phyloP scores from a whole-genome alignment of 2,797 vertebrate genomes.

The Trematomus bernacchii region DNA sequence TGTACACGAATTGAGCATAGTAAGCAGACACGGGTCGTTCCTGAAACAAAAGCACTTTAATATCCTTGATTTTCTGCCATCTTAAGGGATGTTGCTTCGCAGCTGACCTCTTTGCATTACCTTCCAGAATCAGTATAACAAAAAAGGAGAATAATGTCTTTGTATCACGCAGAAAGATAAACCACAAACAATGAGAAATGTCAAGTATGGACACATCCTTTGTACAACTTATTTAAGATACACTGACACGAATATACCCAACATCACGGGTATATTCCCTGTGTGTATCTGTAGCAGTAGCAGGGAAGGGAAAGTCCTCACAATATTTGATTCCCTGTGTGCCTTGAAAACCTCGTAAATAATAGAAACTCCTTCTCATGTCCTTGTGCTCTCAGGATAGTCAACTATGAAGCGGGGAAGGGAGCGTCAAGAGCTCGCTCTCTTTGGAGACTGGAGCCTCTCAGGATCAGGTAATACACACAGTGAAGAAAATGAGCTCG shows the following conservation, averaged over 20 bases:
- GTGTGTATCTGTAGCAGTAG: not conserved
- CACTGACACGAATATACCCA: not conserved
- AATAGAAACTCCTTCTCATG: not conserved
- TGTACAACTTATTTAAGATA: not conserved
- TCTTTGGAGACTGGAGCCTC: conserved; percentile 97
- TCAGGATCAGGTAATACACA: conserved; percentile 93
- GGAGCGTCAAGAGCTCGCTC: conserved; percentile 93
- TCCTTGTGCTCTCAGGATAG: conserved; percentile 84
- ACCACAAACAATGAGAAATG: not conserved
- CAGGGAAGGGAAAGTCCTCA: not conserved
- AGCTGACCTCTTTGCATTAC: not conserved
- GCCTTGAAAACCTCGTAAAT: conserved; percentile 19
- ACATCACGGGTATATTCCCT: not conserved
- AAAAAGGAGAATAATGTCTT: not conserved
- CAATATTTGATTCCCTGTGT: conserved; percentile 13
- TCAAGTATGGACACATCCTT: not conserved
- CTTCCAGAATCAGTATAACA: not conserved
- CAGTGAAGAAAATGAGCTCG: not conserved
- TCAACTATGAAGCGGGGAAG: conserved; percentile 96
- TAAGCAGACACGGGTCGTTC: not conserved
- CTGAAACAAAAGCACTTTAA: too few relatives aligned
- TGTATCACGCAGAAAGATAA: not conserved
- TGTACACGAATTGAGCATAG: not conserved
- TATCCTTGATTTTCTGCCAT: too few relatives aligned
- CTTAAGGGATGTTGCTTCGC: too few relatives aligned